Evolutionary conservation across 2,888 invertebrate genomes (phyloP).

Genomic region (Metalampra italica): DNA sequence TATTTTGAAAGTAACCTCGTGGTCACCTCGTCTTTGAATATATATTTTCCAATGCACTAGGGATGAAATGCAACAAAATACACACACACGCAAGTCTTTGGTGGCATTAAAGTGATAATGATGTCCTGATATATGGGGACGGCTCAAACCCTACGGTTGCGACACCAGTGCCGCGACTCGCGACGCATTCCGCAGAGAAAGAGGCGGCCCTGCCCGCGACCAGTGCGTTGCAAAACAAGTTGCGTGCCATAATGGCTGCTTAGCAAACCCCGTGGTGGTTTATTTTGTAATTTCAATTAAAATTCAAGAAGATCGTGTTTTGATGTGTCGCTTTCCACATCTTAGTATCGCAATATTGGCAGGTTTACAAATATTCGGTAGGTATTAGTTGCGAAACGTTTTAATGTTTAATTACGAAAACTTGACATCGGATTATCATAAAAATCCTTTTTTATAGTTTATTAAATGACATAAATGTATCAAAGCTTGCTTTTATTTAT

Average conservation of each 20-base stretch:
- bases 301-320: conserved; percentile 54
- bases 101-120: not conserved
- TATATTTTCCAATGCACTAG: too few relatives aligned
- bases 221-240: conserved; percentile 48
- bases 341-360: conserved; percentile 36
- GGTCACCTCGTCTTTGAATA: too few relatives aligned
- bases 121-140: not conserved
- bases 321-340: conserved; percentile 40
- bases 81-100: too few relatives aligned
- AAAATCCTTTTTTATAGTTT: not conserved
- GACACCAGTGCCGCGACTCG: conserved; percentile 28
- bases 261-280: conserved; percentile 47
- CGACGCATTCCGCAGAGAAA: conserved; percentile 60
- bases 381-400: conserved; percentile 9
- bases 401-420: conserved; percentile 8
- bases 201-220: conserved; percentile 50
- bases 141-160: conserved; percentile 1
- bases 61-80: too few relatives aligned
- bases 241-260: conserved; percentile 45
- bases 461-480: not conserved
- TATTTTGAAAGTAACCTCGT: too few relatives aligned
- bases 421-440: not conserved
- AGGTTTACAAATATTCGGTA: conserved; percentile 28
- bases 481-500: not conserved
- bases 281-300: conserved; percentile 63